Evolutionary conservation across 2,888 invertebrate genomes (phyloP).

Genomic region (Yponomeuta evonymella): DNA sequence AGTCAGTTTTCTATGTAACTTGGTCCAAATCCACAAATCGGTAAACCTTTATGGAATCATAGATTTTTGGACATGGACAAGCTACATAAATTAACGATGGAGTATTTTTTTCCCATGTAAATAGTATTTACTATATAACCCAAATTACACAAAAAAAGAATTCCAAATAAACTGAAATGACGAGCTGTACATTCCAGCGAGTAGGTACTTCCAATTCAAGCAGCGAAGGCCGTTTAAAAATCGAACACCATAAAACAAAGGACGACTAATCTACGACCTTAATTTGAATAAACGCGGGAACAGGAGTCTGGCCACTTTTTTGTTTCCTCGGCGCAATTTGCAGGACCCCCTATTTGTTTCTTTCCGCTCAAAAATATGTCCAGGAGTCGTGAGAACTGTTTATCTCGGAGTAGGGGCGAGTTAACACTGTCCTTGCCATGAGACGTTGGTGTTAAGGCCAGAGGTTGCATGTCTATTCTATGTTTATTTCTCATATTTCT

Average conservation of each 20-base stretch:
- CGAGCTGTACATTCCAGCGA: background rate
- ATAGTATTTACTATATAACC: background rate
- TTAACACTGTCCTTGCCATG: conserved; percentile 10
- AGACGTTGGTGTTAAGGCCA: background rate
- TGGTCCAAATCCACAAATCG: too few relatives aligned
- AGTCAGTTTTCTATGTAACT: too few relatives aligned
- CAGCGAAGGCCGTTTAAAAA: background rate
- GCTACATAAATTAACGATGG: too few relatives aligned
- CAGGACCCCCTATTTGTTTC: conserved; percentile 24
- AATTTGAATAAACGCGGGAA: background rate
- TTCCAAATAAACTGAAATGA: background rate
- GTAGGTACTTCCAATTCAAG: background rate
- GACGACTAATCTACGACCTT: conserved; percentile 1
- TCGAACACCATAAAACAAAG: conserved; percentile 1
- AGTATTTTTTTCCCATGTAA: too few relatives aligned
- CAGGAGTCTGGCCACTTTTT: conserved; percentile 1
- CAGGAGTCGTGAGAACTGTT: conserved; percentile 2
- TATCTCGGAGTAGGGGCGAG: conserved; percentile 2
- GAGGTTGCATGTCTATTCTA: too few relatives aligned
- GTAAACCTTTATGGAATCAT: too few relatives aligned
- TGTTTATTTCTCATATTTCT: too few relatives aligned
- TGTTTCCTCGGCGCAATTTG: background rate
- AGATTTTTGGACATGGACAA: too few relatives aligned
- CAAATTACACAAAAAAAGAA: background rate
- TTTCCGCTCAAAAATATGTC: conserved; percentile 5